Percentiles rank a stretch among this genome's conserved stretches.
Conservation (phyloP, 1,140 invertebrate genomes). For the Cheumatopsyche charites region DNA sequence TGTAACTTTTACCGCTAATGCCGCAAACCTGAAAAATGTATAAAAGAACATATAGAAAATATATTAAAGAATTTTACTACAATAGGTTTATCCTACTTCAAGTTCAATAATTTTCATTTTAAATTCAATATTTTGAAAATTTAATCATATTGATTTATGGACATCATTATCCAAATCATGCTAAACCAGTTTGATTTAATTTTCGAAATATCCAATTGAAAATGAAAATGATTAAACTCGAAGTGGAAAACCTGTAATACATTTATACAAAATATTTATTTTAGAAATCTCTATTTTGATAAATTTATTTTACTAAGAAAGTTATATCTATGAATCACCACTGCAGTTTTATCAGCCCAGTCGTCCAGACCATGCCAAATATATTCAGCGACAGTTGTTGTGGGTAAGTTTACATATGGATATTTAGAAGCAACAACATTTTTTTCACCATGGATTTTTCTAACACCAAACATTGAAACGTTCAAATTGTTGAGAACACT, state of each 20-base stretch:
- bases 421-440: constrained; percentile 57
- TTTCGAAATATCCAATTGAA: too few species aligned
- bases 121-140: too few species aligned
- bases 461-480: background rate
- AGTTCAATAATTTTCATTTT: too few species aligned
- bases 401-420: constrained; percentile 60
- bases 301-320: too few species aligned
- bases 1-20: constrained; percentile 72
- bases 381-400: constrained; percentile 66
- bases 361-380: constrained; percentile 68
- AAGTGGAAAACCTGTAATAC: constrained; percentile 4
- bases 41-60: background rate
- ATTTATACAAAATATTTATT: background rate
- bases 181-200: too few species aligned
- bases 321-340: constrained; percentile 55
- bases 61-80: too few species aligned
- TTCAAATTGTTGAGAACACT: too few species aligned
- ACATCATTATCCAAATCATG: too few species aligned
- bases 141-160: background rate
- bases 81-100: too few species aligned
- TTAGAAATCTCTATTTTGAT: background rate
- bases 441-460: constrained; percentile 42
- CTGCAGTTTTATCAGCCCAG: constrained; percentile 64
- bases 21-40: constrained; percentile 68
- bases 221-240: too few species aligned